phyloP scores from a whole-genome alignment of 1,140 invertebrate species.

The Arion vulgaris region DNA sequence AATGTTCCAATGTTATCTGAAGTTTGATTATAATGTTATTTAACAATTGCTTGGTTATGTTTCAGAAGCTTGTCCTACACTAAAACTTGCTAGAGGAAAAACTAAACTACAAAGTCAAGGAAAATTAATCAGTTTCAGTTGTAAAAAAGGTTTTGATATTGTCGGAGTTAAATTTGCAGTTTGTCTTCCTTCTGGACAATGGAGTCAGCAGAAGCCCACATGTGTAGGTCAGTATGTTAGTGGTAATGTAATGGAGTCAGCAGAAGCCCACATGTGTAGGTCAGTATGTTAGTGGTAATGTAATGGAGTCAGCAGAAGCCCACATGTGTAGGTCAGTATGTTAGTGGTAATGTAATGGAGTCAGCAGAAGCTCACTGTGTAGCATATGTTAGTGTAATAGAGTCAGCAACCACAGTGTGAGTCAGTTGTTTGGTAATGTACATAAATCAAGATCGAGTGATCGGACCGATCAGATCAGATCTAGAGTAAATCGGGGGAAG shows the following conservation, averaged over 20 bases:
- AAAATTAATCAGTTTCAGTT: neutral
- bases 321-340: neutral
- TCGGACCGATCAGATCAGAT: too few relatives aligned
- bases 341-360: too few relatives aligned
- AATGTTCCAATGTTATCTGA: too few relatives aligned
- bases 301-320: neutral
- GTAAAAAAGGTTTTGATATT: neutral
- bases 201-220: neutral
- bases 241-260: constrained; percentile 2
- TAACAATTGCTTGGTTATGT: too few relatives aligned
- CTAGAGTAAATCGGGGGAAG: too few relatives aligned
- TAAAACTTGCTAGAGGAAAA: neutral
- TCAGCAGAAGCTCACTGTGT: too few relatives aligned
- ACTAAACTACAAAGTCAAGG: neutral
- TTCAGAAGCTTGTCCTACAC: neutral
- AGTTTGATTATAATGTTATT: too few relatives aligned
- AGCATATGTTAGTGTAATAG: too few relatives aligned
- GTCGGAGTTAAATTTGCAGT: neutral
- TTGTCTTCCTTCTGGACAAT: neutral
- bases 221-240: constrained; percentile 1
- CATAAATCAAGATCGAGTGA: too few relatives aligned
- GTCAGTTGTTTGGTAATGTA: too few relatives aligned
- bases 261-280: neutral
- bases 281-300: neutral
- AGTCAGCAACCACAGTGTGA: too few relatives aligned